Conservation (phyloP, 1,140 invertebrate genomes). For the Drosophila elegans region DNA sequence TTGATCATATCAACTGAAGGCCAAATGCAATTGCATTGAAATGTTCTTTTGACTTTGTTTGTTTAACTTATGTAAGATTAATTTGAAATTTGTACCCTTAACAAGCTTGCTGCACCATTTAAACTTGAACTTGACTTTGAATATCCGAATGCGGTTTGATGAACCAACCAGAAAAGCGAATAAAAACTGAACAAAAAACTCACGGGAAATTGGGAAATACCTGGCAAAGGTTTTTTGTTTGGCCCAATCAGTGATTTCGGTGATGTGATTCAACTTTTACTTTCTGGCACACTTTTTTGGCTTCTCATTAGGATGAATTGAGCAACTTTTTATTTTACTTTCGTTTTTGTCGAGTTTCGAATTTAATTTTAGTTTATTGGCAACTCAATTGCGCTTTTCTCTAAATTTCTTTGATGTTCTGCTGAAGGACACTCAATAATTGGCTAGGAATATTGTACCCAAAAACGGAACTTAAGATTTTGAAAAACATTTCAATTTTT, state of each 20-base stretch:
- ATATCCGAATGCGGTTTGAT: conserved; percentile 24
- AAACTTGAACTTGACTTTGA: conserved; percentile 75
- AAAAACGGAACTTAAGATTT: background rate
- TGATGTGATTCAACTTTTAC: conserved; percentile 67
- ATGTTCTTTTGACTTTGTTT: conserved; percentile 66
- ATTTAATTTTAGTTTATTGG: conserved; percentile 20
- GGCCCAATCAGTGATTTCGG: conserved; percentile 54
- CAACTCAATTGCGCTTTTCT: background rate
- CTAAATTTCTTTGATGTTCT: conserved; percentile 49
- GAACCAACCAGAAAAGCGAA: conserved; percentile 13
- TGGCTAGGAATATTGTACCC: conserved; percentile 5
- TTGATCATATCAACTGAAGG: conserved; percentile 35
- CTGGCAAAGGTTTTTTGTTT: conserved; percentile 65
- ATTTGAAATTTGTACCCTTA: conserved; percentile 46
- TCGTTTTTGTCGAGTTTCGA: conserved; percentile 21
- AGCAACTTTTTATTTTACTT: conserved; percentile 36
- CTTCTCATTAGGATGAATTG: conserved; percentile 11
- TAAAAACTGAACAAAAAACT: conserved; percentile 16
- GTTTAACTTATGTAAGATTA: conserved; percentile 54
- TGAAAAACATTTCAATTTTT: background rate
- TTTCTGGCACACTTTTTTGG: conserved; percentile 71
- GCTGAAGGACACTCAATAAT: conserved; percentile 21
- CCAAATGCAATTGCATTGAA: conserved; percentile 47
- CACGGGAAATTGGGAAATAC: conserved; percentile 64
- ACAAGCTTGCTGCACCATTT: conserved; percentile 41